These are phyloP conservation scores for Thaleichthys pacificus DNA, from an alignment of 2,797 vertebrate species.

Conservation along the genomic window DNA sequence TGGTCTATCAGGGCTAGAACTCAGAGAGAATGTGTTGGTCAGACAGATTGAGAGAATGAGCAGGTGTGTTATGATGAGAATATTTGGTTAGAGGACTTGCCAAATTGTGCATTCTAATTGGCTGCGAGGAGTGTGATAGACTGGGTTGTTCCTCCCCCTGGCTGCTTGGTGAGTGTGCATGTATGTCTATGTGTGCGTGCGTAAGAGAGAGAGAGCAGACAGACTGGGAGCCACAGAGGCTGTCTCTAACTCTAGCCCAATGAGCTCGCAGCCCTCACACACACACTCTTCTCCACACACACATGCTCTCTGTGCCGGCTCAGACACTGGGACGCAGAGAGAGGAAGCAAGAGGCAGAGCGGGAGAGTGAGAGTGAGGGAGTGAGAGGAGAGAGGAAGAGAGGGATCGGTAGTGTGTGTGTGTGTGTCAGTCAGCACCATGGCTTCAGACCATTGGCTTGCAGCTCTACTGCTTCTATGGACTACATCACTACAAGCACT, in stretches of 20 bases:
- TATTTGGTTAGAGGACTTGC: conserved; percentile 27
- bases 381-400: conserved; percentile 58
- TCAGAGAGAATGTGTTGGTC: conserved; percentile 53
- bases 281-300: conserved; percentile 29
- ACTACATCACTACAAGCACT: conserved; percentile 74
- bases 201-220: conserved; percentile 28
- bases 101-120: conserved; percentile 59
- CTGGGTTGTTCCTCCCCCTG: conserved; percentile 52
- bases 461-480: conserved; percentile 72
- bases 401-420: conserved; percentile 43
- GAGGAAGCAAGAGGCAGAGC: conserved; percentile 39
- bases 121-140: conserved; percentile 61
- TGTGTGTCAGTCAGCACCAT: conserved; percentile 66
- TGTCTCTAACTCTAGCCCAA: conserved; percentile 73
- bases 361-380: conserved; percentile 48
- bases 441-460: conserved; percentile 76
- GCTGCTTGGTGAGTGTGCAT: conserved; percentile 55
- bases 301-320: conserved; percentile 49
- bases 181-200: conserved; percentile 43
- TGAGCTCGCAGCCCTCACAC: conserved; percentile 68
- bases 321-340: conserved; percentile 66
- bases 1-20: background rate
- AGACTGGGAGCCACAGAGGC: conserved; percentile 59
- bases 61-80: conserved; percentile 45
- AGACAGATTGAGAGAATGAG: conserved; percentile 34